Base-by-base conservation (phyloP, 2,113 vertebrate species). In the Macquaria australasica region DNA sequence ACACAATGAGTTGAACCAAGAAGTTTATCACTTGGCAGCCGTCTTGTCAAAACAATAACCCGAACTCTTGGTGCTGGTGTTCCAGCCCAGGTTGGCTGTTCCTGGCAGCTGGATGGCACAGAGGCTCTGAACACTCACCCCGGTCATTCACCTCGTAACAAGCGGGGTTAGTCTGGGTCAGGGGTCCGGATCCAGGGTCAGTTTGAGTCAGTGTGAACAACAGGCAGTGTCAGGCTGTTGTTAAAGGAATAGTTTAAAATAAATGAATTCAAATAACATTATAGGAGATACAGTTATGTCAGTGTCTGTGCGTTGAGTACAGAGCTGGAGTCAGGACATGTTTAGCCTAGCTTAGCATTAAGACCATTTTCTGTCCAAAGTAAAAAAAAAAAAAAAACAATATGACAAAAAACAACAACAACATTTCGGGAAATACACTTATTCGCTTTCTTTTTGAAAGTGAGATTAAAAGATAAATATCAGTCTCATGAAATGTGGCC, bases 1-100 rank as follows among this genome's bases (percentile, higher is more conserved):
- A 90, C 79, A 89, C 89, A 89, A 88, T 89, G 73, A 88, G 83
- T 72, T 16, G 0, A 68, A 74, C 43, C 48, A 81, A 53, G 69
- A 64, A 41, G 90, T 91, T 89, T 91, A 92, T 88, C 78, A 60
- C 50, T 85, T 91, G 89, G 92, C 87, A 68, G 67, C 25, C 21
- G 0, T 73, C 84, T 87, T 66, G 73, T 50, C 53, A 50, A 83
- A 87, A 92, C 84, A 90, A 37, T 45, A 21, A 60, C 39, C 1
- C 48, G 18, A 45, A 28, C 68, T 79, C 45, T 34, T 8, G 25
- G 0, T 37, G 67, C 67, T 70, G 73, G 21, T 7, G 66, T 60
- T 60, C 37, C 15, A 7, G 73, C 55, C 31, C 60, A 21, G 72
- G 75, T 41, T 41, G n/a, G 5, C 53, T 34, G 77, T 8, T 43